These are phyloP conservation scores for Diplodus sargus DNA, from an alignment of 2,797 vertebrate genomes.

Conservation along the genomic window DNA sequence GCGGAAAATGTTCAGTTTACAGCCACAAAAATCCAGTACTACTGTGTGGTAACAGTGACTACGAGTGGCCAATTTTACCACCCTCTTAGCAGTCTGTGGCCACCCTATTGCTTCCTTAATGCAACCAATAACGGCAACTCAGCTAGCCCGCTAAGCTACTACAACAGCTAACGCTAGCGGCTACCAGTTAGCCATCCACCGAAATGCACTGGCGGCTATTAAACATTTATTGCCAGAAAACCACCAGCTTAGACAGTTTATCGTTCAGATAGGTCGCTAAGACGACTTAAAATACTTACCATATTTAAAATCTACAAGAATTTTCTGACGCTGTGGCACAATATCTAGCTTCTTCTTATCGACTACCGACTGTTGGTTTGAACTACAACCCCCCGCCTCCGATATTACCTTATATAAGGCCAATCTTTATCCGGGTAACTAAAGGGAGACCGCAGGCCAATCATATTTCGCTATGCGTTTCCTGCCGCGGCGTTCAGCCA, in stretches of 20 bases:
- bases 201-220: rapidly evolving
- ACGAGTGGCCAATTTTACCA: neutral
- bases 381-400: conserved; percentile 74
- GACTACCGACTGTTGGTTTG: conserved; percentile 50
- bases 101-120: neutral
- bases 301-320: conserved; percentile 50
- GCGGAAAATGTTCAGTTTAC: neutral
- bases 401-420: conserved; percentile 39
- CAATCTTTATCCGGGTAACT: conserved; percentile 77
- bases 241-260: rapidly evolving
- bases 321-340: conserved; percentile 1
- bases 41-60: rapidly evolving
- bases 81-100: neutral
- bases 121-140: neutral
- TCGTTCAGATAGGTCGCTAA: rapidly evolving
- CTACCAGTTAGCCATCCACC: conserved; percentile 16
- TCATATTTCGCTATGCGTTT: conserved; percentile 37
- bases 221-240: rapidly evolving
- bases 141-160: conserved; percentile 54
- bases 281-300: neutral
- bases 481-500: conserved; percentile 53
- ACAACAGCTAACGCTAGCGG: conserved; percentile 43
- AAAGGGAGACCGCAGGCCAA: conserved; percentile 52
- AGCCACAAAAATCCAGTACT: rapidly evolving
- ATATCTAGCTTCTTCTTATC: neutral